Evolutionary conservation across 30 jellyfish, hydroid and myxozoan species (phyloP), one percentile per base, ranked within the genome.

Genomic region (Pelagia noctiluca): DNA sequence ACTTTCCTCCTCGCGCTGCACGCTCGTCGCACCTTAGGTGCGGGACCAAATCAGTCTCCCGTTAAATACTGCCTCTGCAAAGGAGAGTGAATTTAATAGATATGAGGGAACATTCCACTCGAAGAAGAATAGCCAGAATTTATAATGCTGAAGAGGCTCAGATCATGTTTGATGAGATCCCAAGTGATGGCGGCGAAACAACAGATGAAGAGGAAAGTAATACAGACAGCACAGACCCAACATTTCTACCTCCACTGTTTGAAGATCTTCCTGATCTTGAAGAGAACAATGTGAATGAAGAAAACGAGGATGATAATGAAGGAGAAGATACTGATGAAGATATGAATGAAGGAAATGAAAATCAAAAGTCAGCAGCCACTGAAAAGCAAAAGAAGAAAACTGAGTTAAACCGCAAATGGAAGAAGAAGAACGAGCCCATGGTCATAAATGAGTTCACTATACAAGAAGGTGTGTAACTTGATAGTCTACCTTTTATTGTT

Each of bases 291-390:
- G 57, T 25, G 77, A 63, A 28, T 28, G 77, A 34, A 63, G 19
- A 34, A 28, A 63, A 63, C 24, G 57, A 63, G 52, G 77, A 63
- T 63, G 77, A 63, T 63, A 63, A 63, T 63, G 77, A 63, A 28
- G 77, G 52, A 28, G 77, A 63, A 28, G 77, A 63, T 63, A 34
- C 49, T 63, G 77, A 63, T 63, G 77, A 63, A 28, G 61, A 63
- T 63, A 34, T 28, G 19, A 34, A 34, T 63, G 77, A 63, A 3
- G 77, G 52, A 28, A 34, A 63, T 63, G 77, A 34, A 28, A 34
- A 63, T 63, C 22, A 63, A 28, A 63, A 63, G 49, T 28, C 49
- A 13, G 52, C 11, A 63, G 30, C 68, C 12, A 52, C 68, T 52
- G 68, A 19, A 52, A 52, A 52, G 68, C 68, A 52, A 52, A 52